These are phyloP conservation scores for Catostomus latipinnis DNA, from an alignment of 2,797 vertebrate genomes.

Conservation along the genomic window DNA sequence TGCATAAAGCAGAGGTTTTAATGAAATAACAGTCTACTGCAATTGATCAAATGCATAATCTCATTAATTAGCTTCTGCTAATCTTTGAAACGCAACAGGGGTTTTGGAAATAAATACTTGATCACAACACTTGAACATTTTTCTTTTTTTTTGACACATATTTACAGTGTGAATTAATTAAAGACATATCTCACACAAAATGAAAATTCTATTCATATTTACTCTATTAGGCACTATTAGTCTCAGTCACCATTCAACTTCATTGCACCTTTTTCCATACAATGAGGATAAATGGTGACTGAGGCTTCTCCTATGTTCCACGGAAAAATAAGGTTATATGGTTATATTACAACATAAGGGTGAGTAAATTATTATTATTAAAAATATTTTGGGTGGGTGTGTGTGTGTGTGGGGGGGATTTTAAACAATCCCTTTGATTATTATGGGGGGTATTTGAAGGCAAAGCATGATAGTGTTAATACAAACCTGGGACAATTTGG, in stretches of 20 bases:
- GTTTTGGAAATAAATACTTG: slow-evolving; percentile 65
- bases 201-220: too few relatives aligned
- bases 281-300: too few relatives aligned
- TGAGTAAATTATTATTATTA: neutral
- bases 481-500: slow-evolving; percentile 90
- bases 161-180: neutral
- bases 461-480: neutral
- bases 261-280: too few relatives aligned
- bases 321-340: too few relatives aligned
- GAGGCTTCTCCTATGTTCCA: too few relatives aligned
- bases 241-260: too few relatives aligned
- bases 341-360: too few relatives aligned
- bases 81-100: slow-evolving; percentile 73
- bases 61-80: slow-evolving; percentile 75
- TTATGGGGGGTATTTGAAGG: neutral
- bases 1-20: slow-evolving; percentile 71
- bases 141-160: slow-evolving; percentile 9
- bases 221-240: too few relatives aligned
- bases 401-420: neutral
- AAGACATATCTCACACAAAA: too few relatives aligned
- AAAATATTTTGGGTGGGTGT: too few relatives aligned
- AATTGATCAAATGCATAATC: slow-evolving; percentile 79
- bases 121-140: slow-evolving; percentile 45
- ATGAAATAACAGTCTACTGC: slow-evolving; percentile 75
- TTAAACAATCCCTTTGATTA: neutral